These are phyloP conservation scores for Ammodytes dubius DNA, from an alignment of 2,113 vertebrate genomes.

Conservation along the genomic window DNA sequence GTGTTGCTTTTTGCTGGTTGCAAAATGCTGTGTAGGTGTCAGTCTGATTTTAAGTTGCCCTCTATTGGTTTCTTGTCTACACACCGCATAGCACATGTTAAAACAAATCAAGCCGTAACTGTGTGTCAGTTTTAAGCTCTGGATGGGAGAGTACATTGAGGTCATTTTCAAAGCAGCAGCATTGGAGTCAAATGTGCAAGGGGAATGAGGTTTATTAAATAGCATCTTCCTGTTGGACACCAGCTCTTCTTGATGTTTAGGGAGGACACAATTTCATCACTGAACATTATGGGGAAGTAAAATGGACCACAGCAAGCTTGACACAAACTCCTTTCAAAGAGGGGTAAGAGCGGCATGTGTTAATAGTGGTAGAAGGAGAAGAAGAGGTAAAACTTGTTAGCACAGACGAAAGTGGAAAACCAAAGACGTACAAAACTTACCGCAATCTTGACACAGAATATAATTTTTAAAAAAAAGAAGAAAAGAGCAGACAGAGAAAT, in stretches of 20 bases:
- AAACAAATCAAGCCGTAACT: constrained; percentile 36
- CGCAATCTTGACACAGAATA: constrained; percentile 94
- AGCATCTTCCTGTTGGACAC: constrained; percentile 23
- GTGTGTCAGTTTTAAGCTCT: constrained; percentile 48
- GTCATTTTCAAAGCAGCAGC: constrained; percentile 60
- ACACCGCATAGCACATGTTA: constrained; percentile 52
- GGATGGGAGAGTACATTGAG: constrained; percentile 44
- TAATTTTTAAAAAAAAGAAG: constrained; percentile 77
- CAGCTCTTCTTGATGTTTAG: constrained; percentile 36
- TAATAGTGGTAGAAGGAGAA: constrained; percentile 72
- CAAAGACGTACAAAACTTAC: constrained; percentile 90
- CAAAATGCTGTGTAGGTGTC: background rate
- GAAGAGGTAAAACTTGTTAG: constrained; percentile 70
- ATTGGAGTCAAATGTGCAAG: constrained; percentile 49
- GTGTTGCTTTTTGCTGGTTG: constrained; percentile 10
- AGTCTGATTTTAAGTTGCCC: constrained; percentile 23
- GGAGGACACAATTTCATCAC: constrained; percentile 15
- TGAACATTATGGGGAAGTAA: constrained; percentile 59
- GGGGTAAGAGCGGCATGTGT: constrained; percentile 53
- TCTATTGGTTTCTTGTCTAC: constrained; percentile 30
- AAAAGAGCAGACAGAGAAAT: constrained; percentile 92
- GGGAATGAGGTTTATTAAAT: constrained; percentile 54
- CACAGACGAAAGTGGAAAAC: constrained; percentile 64
- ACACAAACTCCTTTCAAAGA: constrained; percentile 44
- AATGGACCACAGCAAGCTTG: constrained; percentile 74